These are phyloP conservation scores for Alcedo atthis DNA, from an alignment of 2,797 vertebrate species.

Conservation along the genomic window DNA sequence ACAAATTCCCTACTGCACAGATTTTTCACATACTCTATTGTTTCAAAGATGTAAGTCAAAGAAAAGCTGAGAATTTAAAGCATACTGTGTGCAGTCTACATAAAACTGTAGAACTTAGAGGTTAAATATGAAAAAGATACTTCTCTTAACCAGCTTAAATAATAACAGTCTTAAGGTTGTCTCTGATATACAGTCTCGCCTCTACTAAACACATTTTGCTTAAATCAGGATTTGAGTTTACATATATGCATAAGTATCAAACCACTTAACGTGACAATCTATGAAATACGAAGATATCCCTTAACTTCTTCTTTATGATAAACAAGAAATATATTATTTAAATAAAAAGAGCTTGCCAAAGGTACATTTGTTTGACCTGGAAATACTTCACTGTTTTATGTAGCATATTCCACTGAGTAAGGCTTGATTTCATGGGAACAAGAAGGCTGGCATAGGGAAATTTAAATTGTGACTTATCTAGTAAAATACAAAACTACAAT, in stretches of 20 bases:
- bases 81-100: not conserved
- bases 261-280: not conserved
- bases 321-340: not conserved
- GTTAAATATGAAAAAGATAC: not conserved
- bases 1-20: not conserved
- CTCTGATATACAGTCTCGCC: not conserved
- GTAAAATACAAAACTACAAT: not conserved
- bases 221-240: conserved; percentile 10
- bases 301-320: not conserved
- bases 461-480: not conserved
- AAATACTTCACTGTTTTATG: not conserved
- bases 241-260: not conserved
- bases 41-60: not conserved
- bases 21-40: not conserved
- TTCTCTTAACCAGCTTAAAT: not conserved
- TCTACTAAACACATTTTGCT: not conserved
- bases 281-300: conserved; percentile 1
- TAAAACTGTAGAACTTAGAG: not conserved
- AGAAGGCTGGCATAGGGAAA: not conserved
- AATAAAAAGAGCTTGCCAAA: not conserved
- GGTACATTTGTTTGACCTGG: not conserved
- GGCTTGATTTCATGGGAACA: not conserved
- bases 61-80: not conserved
- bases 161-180: not conserved
- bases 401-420: not conserved